These are phyloP conservation scores for Porites lutea DNA, from an alignment of 64 coral and sea anemone species.

Conservation along the genomic window DNA sequence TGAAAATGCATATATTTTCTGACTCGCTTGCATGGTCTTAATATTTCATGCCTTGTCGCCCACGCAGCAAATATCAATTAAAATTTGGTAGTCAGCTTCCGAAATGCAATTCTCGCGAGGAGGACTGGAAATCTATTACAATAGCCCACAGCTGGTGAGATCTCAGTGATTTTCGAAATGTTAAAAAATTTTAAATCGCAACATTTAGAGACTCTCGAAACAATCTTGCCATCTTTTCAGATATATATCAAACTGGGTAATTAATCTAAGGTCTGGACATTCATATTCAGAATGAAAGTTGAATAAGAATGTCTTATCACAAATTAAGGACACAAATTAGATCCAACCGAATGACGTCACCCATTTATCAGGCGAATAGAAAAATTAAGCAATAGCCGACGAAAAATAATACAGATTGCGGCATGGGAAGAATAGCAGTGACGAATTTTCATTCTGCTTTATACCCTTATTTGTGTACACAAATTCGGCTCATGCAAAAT, in stretches of 20 bases:
- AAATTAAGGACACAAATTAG: neutral
- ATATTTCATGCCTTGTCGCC: conserved; percentile 26
- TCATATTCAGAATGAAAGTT: neutral
- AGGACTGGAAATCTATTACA: neutral
- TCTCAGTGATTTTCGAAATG: neutral
- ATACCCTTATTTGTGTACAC: neutral
- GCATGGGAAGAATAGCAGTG: neutral
- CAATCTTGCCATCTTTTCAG: too few relatives aligned
- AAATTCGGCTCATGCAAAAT: neutral
- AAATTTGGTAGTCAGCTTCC: conserved; percentile 13
- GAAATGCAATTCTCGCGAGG: neutral
- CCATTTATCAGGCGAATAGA: neutral
- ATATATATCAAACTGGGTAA: neutral
- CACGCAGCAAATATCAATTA: conserved; percentile 39
- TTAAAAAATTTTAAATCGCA: neutral
- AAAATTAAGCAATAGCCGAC: neutral
- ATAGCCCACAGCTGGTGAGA: neutral
- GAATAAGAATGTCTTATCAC: neutral
- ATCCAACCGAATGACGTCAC: conserved; percentile 29
- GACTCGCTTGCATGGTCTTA: conserved; percentile 7
- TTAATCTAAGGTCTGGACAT: neutral
- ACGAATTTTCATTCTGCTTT: neutral
- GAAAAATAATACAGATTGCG: neutral
- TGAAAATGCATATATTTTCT: conserved; percentile 28
- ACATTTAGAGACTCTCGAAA: neutral